Base-by-base conservation (phyloP, 2,888 invertebrate genomes). In the Drosophila multiciliata region DNA sequence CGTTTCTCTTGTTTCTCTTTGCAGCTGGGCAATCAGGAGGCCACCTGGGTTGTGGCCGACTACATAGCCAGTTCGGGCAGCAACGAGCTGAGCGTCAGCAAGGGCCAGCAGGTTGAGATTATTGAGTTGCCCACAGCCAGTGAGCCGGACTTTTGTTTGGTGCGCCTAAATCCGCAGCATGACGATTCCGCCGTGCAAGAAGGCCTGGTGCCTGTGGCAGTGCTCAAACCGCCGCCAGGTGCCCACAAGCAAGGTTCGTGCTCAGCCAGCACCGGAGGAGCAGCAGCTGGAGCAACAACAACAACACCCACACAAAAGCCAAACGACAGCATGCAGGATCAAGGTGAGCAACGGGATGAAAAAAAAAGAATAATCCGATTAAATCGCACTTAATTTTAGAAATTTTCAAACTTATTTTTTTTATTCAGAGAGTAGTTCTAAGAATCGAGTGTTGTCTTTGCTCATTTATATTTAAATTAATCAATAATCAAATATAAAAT, bases 81-180 rank as follows among this genome's bases (percentile, higher is more conserved):
- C 54, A 96, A 96, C 65, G 98, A 98, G 93, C 93, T 98, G 86
- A 96, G 96, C 62, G 98, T 99, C 52, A 94, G 94, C 76, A 97
- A 98, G 92, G 98, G 98, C 32, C 98, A 98, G 93, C 98, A 98
- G 93, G 98, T 98, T 75, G 98, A 98, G 92, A 96, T 98, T 78
- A 94, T 98, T 80, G 98, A 98, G 92, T 82, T 89, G 72, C 94
- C 95, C 75, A 95, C 96, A 90, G 94, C 95, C 71, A 94, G 95
- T 83, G 94, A 96, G 89, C 94, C 95, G 69, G 96, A 96, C 89
- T 96, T 95, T 94, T 96, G 96, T 94, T 92, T 96, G 90, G 96
- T 96, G 77, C 94, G 96, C 66, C 94, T 95, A 92, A 93, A 92
- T 92, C 92, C 93, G 92, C 94, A 93, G 93, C 93, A 91, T 85